These are phyloP conservation scores for Sebastes schlegelii DNA, from an alignment of 2,113 vertebrate genomes.

Conservation along the genomic window DNA sequence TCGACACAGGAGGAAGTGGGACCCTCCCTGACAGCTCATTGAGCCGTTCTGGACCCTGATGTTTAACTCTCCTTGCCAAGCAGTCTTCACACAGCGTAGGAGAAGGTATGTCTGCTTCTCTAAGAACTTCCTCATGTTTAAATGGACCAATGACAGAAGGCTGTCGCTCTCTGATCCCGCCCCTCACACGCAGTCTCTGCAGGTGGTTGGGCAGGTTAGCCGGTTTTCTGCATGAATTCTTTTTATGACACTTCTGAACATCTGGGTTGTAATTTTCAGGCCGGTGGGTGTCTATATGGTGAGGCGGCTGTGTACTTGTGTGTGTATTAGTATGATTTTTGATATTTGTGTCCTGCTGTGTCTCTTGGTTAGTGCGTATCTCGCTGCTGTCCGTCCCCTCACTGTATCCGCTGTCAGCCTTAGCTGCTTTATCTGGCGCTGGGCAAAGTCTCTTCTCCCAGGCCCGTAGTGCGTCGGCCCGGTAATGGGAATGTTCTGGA, in stretches of 20 bases:
- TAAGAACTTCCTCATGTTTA: slow-evolving; percentile 30
- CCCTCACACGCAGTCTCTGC: slow-evolving; percentile 71
- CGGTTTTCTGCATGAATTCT: slow-evolving; percentile 57
- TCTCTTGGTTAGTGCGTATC: slow-evolving; percentile 23
- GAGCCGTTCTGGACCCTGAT: slow-evolving; percentile 27
- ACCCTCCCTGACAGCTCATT: slow-evolving; percentile 45
- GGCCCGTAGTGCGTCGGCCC: slow-evolving; percentile 76
- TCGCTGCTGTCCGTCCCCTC: slow-evolving; percentile 62
- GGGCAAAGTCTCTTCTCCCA: slow-evolving; percentile 86
- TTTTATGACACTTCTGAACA: slow-evolving; percentile 49
- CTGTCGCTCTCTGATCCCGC: slow-evolving; percentile 41
- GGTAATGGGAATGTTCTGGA: slow-evolving; percentile 84
- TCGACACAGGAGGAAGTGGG: slow-evolving; percentile 73
- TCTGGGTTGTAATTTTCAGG: slow-evolving; percentile 19
- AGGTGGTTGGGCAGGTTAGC: slow-evolving; percentile 75
- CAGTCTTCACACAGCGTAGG: slow-evolving; percentile 74
- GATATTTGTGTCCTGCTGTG: slow-evolving; percentile 14
- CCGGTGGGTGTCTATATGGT: slow-evolving; percentile 1
- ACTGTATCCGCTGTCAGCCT: slow-evolving; percentile 84
- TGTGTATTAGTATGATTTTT: slow-evolving; percentile 31
- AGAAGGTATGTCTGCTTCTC: slow-evolving; percentile 28
- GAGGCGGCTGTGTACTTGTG: background rate
- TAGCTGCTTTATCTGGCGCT: slow-evolving; percentile 78
- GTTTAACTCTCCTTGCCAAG: slow-evolving; percentile 47
- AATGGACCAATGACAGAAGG: slow-evolving; percentile 53